Conservation (phyloP, 2,113 vertebrate genomes). For the Papio anubis region DNA sequence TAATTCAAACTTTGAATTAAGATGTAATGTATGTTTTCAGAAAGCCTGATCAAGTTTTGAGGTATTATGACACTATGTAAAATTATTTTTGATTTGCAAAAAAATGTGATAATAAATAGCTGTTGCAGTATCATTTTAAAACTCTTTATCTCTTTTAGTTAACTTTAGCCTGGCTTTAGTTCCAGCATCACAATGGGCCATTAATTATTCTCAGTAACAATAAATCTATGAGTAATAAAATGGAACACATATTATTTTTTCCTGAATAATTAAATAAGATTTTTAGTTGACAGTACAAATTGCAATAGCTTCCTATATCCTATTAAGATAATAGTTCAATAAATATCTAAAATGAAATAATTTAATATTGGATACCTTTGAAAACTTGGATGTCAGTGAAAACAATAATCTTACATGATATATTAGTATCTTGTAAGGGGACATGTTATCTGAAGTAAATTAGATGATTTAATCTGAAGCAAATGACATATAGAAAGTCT, state of each 20-base stretch:
- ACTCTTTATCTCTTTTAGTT: neutral
- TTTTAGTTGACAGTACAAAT: neutral
- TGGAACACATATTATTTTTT: neutral
- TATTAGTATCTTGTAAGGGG: neutral
- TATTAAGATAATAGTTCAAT: neutral
- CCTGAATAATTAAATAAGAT: neutral
- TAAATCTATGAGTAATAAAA: neutral
- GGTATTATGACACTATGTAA: neutral
- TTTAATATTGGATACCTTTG: slow-evolving; percentile 7
- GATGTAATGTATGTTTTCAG: neutral
- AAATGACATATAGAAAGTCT: neutral
- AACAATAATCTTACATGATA: neutral
- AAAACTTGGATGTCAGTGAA: neutral
- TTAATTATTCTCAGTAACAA: neutral
- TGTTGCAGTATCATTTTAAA: neutral
- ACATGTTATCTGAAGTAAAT: neutral
- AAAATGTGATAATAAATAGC: neutral
- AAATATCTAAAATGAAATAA: neutral
- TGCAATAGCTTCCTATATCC: neutral
- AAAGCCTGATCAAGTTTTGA: neutral
- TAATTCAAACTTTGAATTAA: neutral
- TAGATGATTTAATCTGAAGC: neutral
- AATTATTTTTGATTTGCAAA: neutral
- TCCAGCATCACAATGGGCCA: neutral
- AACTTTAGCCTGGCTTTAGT: neutral